Evolutionary conservation across 2,888 invertebrate species (phyloP).

Genomic region (Thalpophila matura): DNA sequence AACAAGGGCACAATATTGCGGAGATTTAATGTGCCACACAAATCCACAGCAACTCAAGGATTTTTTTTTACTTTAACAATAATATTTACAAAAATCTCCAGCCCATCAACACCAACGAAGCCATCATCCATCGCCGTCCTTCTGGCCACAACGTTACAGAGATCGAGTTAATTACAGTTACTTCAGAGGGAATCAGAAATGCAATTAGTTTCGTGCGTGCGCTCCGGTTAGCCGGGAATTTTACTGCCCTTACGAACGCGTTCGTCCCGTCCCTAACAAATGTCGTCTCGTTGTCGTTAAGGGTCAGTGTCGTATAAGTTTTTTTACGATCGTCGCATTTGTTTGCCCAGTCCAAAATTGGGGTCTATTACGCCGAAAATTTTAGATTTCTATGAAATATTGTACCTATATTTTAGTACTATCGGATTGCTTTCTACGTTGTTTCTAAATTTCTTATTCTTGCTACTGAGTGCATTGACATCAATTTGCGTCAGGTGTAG

Average conservation of each 20-base stretch:
- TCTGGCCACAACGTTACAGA: slow-evolving; percentile 66
- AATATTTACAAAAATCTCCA: slow-evolving; percentile 24
- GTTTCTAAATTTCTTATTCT: not conserved
- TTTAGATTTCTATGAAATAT: slow-evolving; percentile 32
- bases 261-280: slow-evolving; percentile 62
- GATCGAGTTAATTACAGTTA: slow-evolving; percentile 82
- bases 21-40: not conserved
- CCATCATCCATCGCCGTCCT: slow-evolving; percentile 45
- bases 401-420: not conserved
- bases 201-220: slow-evolving; percentile 85
- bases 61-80: slow-evolving; percentile 2
- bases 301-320: slow-evolving; percentile 64
- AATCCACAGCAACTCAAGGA: not conserved
- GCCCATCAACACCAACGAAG: slow-evolving; percentile 18
- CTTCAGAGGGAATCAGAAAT: slow-evolving; percentile 86
- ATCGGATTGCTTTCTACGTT: not conserved
- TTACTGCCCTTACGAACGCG: slow-evolving; percentile 64
- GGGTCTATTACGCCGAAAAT: slow-evolving; percentile 26
- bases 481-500: slow-evolving; percentile 17
- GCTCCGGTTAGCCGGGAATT: slow-evolving; percentile 71
- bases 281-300: slow-evolving; percentile 64
- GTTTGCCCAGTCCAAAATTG: slow-evolving; percentile 59
- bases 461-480: not conserved
- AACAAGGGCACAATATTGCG: too few relatives aligned
- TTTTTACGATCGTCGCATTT: slow-evolving; percentile 63